Percentiles rank a stretch among this genome's conserved stretches.
phyloP scores from a whole-genome alignment of 2,888 invertebrate species.

The Lasioglossum lativentre region DNA sequence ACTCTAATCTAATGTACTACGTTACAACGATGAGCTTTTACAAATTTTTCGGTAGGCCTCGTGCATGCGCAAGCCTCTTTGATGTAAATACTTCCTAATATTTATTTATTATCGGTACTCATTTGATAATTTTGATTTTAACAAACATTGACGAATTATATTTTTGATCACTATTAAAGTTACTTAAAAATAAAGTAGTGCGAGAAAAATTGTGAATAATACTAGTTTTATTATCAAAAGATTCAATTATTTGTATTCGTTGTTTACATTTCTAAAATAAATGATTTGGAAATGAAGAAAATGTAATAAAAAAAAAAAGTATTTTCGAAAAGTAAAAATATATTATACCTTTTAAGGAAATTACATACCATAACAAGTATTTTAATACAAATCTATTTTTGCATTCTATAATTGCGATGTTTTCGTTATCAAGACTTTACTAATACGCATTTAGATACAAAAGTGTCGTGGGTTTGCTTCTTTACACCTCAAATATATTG shows the following conservation, averaged over 20 bases:
- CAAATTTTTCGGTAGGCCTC: background rate
- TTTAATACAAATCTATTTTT: constrained; percentile 46
- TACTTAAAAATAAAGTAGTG: constrained; percentile 17
- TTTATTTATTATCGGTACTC: background rate
- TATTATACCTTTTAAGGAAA: constrained; percentile 39
- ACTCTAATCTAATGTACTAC: too few species aligned
- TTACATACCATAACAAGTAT: constrained; percentile 40
- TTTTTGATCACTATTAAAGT: background rate
- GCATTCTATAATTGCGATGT: constrained; percentile 21
- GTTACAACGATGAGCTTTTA: background rate
- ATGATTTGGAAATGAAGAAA: constrained; percentile 15
- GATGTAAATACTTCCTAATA: background rate
- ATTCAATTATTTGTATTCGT: constrained; percentile 22
- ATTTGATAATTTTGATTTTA: background rate
- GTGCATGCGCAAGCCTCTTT: background rate
- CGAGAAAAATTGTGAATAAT: background rate
- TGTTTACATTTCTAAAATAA: constrained; percentile 20
- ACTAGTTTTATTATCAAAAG: constrained; percentile 35
- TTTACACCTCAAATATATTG: constrained; percentile 24
- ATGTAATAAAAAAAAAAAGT: constrained; percentile 16
- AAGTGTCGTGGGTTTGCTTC: constrained; percentile 1
- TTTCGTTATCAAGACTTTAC: constrained; percentile 6
- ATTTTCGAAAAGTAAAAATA: constrained; percentile 43
- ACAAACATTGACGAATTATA: background rate
- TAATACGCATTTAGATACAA: constrained; percentile 23